phyloP scores from a whole-genome alignment of 2,113 vertebrate genomes.

The Planiliza haematocheilus region DNA sequence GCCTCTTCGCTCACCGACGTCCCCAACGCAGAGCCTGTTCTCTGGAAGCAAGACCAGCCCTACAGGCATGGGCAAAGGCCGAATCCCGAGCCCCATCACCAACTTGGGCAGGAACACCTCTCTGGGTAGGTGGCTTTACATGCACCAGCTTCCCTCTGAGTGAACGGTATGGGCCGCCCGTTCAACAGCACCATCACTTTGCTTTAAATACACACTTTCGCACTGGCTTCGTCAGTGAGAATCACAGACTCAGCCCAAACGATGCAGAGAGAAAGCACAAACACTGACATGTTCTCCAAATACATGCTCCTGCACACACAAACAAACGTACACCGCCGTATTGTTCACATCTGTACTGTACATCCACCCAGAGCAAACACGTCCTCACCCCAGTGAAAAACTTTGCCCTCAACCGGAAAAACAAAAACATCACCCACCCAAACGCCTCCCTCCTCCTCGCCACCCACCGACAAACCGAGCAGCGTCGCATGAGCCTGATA shows the following conservation, averaged over 20 bases:
- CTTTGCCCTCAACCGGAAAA: constrained; percentile 41
- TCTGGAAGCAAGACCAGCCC: constrained; percentile 90
- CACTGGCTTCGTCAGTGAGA: constrained; percentile 21
- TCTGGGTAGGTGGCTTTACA: constrained; percentile 84
- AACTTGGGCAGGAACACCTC: constrained; percentile 89
- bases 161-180: not conserved
- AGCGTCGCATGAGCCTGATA: constrained; percentile 42
- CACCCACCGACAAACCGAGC: constrained; percentile 72
- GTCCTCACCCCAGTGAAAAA: not conserved
- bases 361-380: constrained; percentile 26
- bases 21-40: constrained; percentile 90
- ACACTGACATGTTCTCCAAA: not conserved
- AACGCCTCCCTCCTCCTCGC: constrained; percentile 46
- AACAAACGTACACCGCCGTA: not conserved
- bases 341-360: constrained; percentile 36
- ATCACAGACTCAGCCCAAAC: constrained; percentile 6
- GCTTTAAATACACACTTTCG: not conserved
- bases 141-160: not conserved
- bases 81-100: constrained; percentile 90
- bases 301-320: not conserved
- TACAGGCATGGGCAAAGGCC: constrained; percentile 85
- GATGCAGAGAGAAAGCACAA: constrained; percentile 13
- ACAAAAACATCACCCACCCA: constrained; percentile 64
- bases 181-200: not conserved
- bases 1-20: constrained; percentile 88